Evolutionary conservation across 2,797 vertebrate genomes (phyloP), one percentile per base, ranked within the genome.

Genomic region (Percopsis omiscomaycus): DNA sequence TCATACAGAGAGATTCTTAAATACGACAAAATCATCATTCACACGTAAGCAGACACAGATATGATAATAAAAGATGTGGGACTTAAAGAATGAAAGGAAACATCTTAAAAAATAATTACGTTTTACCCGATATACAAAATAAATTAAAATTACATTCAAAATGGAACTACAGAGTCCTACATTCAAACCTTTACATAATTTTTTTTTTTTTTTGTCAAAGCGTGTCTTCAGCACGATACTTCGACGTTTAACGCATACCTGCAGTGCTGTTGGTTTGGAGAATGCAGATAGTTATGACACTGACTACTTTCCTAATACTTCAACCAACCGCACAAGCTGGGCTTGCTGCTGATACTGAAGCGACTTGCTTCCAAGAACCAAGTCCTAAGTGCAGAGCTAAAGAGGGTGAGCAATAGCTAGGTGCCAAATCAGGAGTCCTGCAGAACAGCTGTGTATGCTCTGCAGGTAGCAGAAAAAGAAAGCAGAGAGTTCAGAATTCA

Each of bases 121-220:
- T 44, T 32, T 15, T 15, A 37, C 55, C 32, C 27, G 37, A 56
- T 10, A 37, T 37, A 42, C 22, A 49, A 62, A n/a, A n/a, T 55
- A 59, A 54, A 48, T 61, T 52, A 55, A 29, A 76, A 72, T 66
- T 42, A 79, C 79, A 88, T 83, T 86, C 74, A 88, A 61, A 66
- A 70, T 52, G 46, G 69, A 64, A 71, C 66, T 76, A 61, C 82
- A 81, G 73, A 81, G 65, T 73, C 81, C 74, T 71, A 81, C 67
- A 83, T 70, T 71, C 62, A n/a, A 72, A 64, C 46, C 29, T 60
- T 44, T 15, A 42, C 29, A 28, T 54, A 12, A 71, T 55, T 45
- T 65, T 49, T 51, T 47, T 37, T 37, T 53, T 14, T 59, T 4
- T 60, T 12, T 50, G 44, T 4, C 27, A 55, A 55, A 52, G 28